Conservation (phyloP, 2,888 invertebrate genomes). For the Sesia apiformis region DNA sequence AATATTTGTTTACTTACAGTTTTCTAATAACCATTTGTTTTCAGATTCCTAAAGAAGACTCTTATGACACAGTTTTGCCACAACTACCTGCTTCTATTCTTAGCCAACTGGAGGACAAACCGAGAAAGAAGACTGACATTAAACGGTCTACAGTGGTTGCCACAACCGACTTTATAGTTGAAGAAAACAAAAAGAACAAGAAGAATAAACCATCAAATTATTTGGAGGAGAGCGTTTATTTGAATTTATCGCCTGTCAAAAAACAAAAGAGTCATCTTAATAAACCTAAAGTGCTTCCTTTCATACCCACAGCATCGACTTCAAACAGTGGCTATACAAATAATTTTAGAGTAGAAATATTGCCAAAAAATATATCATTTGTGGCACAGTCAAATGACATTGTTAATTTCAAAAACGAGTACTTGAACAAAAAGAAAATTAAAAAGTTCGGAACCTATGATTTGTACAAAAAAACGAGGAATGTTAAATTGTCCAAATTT, state of each 20-base stretch:
- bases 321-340: constrained; percentile 57
- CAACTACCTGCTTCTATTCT: constrained; percentile 43
- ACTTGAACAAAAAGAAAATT: constrained; percentile 37
- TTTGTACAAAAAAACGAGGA: constrained; percentile 44
- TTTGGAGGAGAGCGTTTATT: constrained; percentile 56
- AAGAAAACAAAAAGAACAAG: constrained; percentile 29
- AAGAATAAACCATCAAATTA: constrained; percentile 55
- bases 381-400: constrained; percentile 37
- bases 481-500: constrained; percentile 52
- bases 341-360: constrained; percentile 48
- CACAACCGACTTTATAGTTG: constrained; percentile 48
- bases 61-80: constrained; percentile 37
- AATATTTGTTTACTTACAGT: neutral
- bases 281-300: constrained; percentile 51
- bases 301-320: constrained; percentile 48
- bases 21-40: constrained; percentile 4
- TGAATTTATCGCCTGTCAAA: constrained; percentile 29
- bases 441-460: constrained; percentile 51
- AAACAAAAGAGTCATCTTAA: constrained; percentile 29
- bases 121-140: constrained; percentile 16
- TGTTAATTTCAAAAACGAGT: constrained; percentile 45
- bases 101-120: constrained; percentile 41
- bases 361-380: constrained; percentile 44
- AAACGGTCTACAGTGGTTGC: constrained; percentile 33
- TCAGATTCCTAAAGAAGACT: constrained; percentile 41